These are phyloP conservation scores for Orgyia antiqua DNA, from an alignment of 2,888 invertebrate genomes.

Conservation along the genomic window DNA sequence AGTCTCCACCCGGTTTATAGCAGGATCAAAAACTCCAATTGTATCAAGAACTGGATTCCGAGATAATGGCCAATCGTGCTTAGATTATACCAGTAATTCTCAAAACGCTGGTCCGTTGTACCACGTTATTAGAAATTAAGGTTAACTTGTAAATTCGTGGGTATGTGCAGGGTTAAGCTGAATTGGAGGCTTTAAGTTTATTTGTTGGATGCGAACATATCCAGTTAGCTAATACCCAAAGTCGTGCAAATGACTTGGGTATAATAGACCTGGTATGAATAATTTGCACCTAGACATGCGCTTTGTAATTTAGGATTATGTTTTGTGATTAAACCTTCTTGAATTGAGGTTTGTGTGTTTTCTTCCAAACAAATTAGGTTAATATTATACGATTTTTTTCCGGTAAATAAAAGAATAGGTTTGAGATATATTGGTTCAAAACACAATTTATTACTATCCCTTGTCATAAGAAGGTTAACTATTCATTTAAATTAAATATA, in stretches of 20 bases:
- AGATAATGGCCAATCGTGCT: conserved; percentile 24
- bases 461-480: no score
- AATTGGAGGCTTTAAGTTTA: conserved; percentile 23
- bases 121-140: conserved; percentile 24
- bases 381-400: no score
- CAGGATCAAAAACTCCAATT: conserved; percentile 49
- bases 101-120: conserved; percentile 16
- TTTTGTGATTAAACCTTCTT: no score
- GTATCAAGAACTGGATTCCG: conserved; percentile 26
- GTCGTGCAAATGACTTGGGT: conserved; percentile 21
- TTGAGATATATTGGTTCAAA: no score
- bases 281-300: conserved; percentile 5
- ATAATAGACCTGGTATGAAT: conserved; percentile 7
- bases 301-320: neutral
- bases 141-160: conserved; percentile 28
- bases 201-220: conserved; percentile 17
- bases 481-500: no score
- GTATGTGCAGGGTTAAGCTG: conserved; percentile 23
- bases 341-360: no score
- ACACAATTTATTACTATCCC: no score
- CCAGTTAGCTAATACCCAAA: conserved; percentile 16
- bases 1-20: conserved; percentile 24
- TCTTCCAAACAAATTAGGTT: no score
- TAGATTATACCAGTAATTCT: conserved; percentile 29
- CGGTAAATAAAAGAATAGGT: no score